phyloP scores from a whole-genome alignment of 1,140 invertebrate species.

The Dufourea novaeangliae region DNA sequence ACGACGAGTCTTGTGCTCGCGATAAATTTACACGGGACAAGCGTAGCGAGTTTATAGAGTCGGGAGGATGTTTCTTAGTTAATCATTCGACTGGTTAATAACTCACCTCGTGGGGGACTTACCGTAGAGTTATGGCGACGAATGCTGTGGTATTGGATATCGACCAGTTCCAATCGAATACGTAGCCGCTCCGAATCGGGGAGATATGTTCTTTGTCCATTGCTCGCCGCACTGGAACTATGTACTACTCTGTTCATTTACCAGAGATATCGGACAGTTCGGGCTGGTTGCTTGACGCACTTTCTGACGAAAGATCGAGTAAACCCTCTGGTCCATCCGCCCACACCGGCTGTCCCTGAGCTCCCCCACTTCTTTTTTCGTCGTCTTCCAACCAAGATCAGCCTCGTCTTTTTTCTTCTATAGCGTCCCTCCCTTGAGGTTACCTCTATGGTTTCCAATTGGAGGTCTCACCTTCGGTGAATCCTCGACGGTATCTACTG shows the following conservation, averaged over 20 bases:
- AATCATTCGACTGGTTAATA: neutral
- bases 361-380: constrained; percentile 39
- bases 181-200: no score
- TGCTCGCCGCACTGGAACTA: neutral
- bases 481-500: neutral
- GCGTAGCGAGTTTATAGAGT: neutral
- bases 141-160: no score
- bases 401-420: constrained; percentile 11
- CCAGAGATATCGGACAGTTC: no score
- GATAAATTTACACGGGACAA: neutral
- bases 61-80: neutral
- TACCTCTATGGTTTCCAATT: constrained; percentile 12
- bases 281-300: constrained; percentile 3
- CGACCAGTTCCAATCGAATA: no score
- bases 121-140: no score
- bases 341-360: constrained; percentile 11
- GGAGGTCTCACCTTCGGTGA: constrained; percentile 25
- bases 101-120: neutral
- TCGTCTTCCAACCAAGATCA: constrained; percentile 22
- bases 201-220: constrained; percentile 1
- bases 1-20: neutral
- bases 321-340: constrained; percentile 43
- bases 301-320: constrained; percentile 40
- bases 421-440: neutral
- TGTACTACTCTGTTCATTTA: no score